Evolutionary conservation across 2,888 invertebrate genomes (phyloP), one percentile per base, ranked within the genome.

Genomic region (Epinotia brunnichana): DNA sequence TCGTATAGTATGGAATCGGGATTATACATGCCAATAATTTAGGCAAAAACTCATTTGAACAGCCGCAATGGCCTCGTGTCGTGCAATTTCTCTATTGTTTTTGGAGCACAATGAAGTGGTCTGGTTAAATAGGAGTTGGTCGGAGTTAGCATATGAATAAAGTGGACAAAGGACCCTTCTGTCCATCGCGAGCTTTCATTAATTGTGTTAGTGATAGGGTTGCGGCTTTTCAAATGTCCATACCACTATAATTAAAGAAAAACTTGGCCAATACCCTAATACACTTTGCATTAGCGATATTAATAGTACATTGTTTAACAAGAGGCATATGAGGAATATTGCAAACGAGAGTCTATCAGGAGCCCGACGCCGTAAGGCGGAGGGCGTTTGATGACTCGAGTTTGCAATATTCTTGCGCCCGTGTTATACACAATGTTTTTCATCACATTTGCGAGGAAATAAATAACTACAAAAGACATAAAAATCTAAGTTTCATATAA

Each of bases 111-210:
- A 88, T 87, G 85, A 87, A 84, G 83, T 85, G 82, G 79, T 77
- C 80, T 77, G 82, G 81, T 85, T 83, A 85, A 86, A 87, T 86
- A 86, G 84, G 81, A 84, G 84, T 83, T 82, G 81, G 78, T 81
- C 83, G 83, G 86, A 89, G 88, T 91, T 91, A 89, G 90, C 91
- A 90, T 90, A 90, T 90, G 89, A 91, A 91, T 90, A 90, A 87
- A 88, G 81, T 87, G 90, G 88, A 90, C 90, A 90, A 90, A 87
- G 85, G 86, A 84, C 83, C 85, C 85, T 84, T 81, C 82, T 82
- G 85, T 81, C 82, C 85, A 83, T 81, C 79, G 84, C 83, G 84
- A 86, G 86, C 85, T 90, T 89, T 88, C 89, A 90, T 90, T 90
- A 90, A 89, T 88, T 87, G 86, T 78, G 73, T 73, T 69, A 61